A percentile compares a stretch with the other conserved stretches of the same genome.
Conservation (phyloP, 1,140 invertebrate genomes). For the Ceratitis capitata region DNA sequence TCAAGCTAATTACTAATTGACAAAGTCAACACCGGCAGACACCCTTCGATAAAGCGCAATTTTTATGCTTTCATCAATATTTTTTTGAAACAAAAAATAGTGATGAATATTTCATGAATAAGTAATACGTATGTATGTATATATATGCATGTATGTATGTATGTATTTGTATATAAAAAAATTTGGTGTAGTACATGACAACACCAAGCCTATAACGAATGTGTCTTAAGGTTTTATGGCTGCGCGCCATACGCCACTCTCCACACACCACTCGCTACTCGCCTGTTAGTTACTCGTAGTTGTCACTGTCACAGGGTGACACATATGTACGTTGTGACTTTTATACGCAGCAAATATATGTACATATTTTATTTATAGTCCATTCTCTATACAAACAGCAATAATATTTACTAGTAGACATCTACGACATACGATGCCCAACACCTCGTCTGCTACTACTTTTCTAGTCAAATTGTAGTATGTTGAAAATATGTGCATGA, state of each 20-base stretch:
- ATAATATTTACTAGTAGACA: neutral
- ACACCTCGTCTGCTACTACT: slow-evolving; percentile 23
- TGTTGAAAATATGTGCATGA: neutral
- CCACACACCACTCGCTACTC: no score
- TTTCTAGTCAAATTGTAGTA: neutral
- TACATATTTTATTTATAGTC: no score
- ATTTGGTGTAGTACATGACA: neutral
- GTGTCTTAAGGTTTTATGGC: slow-evolving; percentile 15
- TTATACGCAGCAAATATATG: neutral
- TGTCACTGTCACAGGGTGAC: slow-evolving; percentile 26
- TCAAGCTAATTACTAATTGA: neutral
- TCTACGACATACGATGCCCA: neutral
- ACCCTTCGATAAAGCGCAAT: neutral
- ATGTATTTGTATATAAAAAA: no score
- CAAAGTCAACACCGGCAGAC: neutral
- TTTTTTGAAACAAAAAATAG: neutral
- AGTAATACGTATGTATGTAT: neutral
- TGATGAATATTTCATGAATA: slow-evolving; percentile 16
- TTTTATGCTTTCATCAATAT: neutral
- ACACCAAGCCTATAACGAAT: slow-evolving; percentile 26
- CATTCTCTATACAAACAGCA: neutral
- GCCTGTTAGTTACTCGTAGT: slow-evolving; percentile 23
- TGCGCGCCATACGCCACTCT: no score
- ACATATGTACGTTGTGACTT: neutral
- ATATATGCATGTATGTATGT: neutral